Conservation (phyloP, 2,888 invertebrate genomes). For the Drosophila nigricruria region DNA sequence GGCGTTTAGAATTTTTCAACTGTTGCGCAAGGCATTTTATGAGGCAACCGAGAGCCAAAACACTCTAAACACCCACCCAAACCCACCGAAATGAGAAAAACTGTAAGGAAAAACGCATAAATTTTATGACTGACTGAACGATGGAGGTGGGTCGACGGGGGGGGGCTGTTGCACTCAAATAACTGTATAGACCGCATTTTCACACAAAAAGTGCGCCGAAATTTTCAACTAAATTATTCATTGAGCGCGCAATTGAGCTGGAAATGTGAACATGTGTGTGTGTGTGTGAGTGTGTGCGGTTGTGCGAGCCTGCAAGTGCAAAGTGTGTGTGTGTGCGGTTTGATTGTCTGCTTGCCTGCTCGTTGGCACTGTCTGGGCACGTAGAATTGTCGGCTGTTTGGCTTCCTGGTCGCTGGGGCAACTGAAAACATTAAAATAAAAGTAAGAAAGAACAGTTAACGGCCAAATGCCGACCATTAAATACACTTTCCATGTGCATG, state of each 20-base stretch:
- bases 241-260: constrained; percentile 79
- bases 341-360: constrained; percentile 56
- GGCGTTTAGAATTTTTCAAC: constrained; percentile 69
- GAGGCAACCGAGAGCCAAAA: constrained; percentile 46
- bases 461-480: neutral
- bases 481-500: constrained; percentile 7
- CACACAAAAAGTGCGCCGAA: constrained; percentile 78
- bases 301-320: constrained; percentile 14
- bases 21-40: constrained; percentile 65
- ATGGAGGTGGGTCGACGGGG: neutral
- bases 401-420: constrained; percentile 51
- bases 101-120: constrained; percentile 73
- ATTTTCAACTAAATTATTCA: constrained; percentile 79
- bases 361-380: constrained; percentile 53
- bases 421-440: constrained; percentile 29
- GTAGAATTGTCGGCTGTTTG: constrained; percentile 66
- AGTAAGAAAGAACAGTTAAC: constrained; percentile 8
- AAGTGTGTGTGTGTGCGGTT: constrained; percentile 27
- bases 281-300: constrained; percentile 20
- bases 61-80: neutral
- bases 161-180: constrained; percentile 57
- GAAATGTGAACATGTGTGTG: constrained; percentile 63
- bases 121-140: constrained; percentile 72
- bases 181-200: constrained; percentile 62
- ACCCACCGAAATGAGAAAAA: constrained; percentile 41